phyloP scores from a whole-genome alignment of 2,888 invertebrate genomes.

The Anticlea derivata region DNA sequence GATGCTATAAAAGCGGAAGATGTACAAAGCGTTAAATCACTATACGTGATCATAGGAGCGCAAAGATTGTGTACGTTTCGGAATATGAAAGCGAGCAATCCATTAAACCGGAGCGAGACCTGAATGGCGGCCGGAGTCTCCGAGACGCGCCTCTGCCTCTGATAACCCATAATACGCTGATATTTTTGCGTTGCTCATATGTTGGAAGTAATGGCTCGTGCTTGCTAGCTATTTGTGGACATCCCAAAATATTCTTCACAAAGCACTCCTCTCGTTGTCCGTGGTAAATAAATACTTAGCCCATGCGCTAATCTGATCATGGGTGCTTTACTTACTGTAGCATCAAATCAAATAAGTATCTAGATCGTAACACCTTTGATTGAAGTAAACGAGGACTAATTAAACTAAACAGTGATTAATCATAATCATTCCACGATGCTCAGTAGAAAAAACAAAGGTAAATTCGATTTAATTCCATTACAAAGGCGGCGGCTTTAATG shows the following conservation, averaged over 20 bases:
- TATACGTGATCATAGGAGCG: conserved; percentile 73
- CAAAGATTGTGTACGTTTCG: conserved; percentile 68
- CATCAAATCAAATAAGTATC: too few species aligned
- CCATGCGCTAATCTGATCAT: too few species aligned
- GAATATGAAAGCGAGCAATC: conserved; percentile 82
- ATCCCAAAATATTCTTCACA: conserved; percentile 13
- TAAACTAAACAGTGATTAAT: too few species aligned
- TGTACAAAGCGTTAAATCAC: conserved; percentile 68
- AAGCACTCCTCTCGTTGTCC: not conserved
- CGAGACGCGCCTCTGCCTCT: conserved; percentile 75
- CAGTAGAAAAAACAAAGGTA: not conserved
- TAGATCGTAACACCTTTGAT: too few species aligned
- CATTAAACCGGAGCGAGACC: conserved; percentile 73
- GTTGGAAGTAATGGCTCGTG: conserved; percentile 82
- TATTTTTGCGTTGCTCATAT: conserved; percentile 84
- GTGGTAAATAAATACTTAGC: too few species aligned
- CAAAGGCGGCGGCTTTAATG: not conserved
- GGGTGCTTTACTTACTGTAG: too few species aligned
- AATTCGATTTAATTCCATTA: not conserved
- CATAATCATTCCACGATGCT: not conserved
- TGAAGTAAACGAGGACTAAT: too few species aligned
- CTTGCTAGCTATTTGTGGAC: conserved; percentile 54
- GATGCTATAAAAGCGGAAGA: conserved; percentile 40
- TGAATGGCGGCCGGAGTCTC: conserved; percentile 69
- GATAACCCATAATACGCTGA: conserved; percentile 83